A percentile compares a stretch with the other conserved stretches of the same genome.
Conservation (phyloP, 2,797 vertebrate genomes). For the Benthosema pterotum region DNA sequence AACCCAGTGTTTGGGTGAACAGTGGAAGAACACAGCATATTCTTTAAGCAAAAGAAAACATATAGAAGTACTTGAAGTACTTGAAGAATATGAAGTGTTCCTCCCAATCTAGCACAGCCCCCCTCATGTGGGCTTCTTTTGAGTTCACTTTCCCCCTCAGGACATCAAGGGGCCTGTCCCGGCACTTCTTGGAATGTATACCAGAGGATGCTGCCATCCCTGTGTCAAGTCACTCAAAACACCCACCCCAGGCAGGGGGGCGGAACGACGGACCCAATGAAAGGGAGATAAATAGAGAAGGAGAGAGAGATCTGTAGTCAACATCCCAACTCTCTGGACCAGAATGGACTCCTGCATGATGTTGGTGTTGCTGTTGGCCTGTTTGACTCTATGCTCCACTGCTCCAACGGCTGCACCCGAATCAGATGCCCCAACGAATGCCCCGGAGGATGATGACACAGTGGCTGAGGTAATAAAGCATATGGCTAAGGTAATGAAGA, state of each 20-base stretch:
- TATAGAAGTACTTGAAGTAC: too few relatives aligned
- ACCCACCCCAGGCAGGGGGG: constrained; percentile 1
- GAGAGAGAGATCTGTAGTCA: not conserved
- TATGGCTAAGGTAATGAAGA: too few relatives aligned
- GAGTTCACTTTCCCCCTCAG: not conserved
- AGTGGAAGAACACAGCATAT: too few relatives aligned
- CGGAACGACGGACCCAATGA: too few relatives aligned
- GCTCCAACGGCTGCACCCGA: constrained; percentile 49
- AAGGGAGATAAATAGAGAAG: constrained; percentile 4
- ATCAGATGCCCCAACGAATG: constrained; percentile 14
- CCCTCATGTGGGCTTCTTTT: too few relatives aligned
- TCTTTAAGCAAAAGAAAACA: too few relatives aligned
- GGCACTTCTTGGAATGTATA: not conserved
- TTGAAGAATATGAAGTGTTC: too few relatives aligned
- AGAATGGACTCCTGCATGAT: constrained; percentile 32
- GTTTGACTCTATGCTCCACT: constrained; percentile 32
- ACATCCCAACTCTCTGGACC: not conserved
- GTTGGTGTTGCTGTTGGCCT: constrained; percentile 41
- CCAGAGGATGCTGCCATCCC: not conserved
- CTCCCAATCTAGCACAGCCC: too few relatives aligned
- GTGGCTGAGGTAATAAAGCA: constrained; percentile 56
- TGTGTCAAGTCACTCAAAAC: not conserved
- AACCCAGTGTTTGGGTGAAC: too few relatives aligned
- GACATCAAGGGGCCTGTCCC: constrained; percentile 1
- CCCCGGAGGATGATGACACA: constrained; percentile 33